Evolutionary conservation across 1,140 invertebrate species (phyloP), one percentile per base, ranked within the genome.

Genomic region (Medauroidea extradentata): DNA sequence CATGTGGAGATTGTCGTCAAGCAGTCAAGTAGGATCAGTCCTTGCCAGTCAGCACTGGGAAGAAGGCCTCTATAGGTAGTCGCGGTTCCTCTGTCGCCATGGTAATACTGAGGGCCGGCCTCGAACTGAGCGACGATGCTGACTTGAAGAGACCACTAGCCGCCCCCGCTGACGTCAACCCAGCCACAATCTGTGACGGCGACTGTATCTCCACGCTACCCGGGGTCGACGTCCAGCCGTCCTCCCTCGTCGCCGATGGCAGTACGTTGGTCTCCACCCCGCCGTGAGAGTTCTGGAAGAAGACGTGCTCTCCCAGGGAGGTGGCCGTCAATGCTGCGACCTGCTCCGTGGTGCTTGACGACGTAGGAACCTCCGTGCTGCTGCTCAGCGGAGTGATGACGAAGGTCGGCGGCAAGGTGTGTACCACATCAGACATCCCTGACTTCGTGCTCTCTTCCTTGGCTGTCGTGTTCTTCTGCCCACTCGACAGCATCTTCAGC

Each of bases 61-160:
- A 81, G 64, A 81, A 81, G 0, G 78, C 78, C 65, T 81, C 79
- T 44, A 80, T 77, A 0, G 79, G 79, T 8, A 80, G 57, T n/a
- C 78, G 77, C 0, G 78, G 75, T 56, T 79, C 75, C n/a, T 79
- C 78, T 0, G 77, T 76, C 3, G 71, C 69, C 14, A 78, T 71
- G 53, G 73, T 72, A 21, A 78, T 73, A 50, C 74, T 70, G 0
- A 68, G 58, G 19, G 71, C 63, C 0, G 70, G 68, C 3, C 68
- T 57, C 3, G 67, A 68, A 57, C 67, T 73, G 0, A 61, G 54
- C 0, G 74, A 69, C 0, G 74, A 70, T 57, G 78, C 78, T 59
- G 78, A 78, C 41, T 59, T 41, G 63, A 77, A 76, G 64, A 75
- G 71, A 2, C 76, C 75, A 19, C 58, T 50, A 7, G 43, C 34